phyloP scores from a whole-genome alignment of 2,113 vertebrate genomes.

The Python bivittatus region DNA sequence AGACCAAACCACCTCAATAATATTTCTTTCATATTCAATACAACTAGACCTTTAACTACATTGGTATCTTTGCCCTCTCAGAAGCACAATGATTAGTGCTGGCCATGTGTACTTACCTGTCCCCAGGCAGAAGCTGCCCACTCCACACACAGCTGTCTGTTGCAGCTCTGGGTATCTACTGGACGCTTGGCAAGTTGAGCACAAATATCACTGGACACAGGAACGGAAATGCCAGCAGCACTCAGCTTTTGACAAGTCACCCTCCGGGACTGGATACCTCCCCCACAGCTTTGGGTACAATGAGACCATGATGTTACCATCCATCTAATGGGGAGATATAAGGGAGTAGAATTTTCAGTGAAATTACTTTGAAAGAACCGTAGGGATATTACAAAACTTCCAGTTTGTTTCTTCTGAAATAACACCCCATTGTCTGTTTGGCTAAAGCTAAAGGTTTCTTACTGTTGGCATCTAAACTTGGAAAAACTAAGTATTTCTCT shows the following conservation, averaged over 20 bases:
- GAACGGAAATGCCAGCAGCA: slow-evolving; percentile 67
- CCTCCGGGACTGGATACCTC: slow-evolving; percentile 83
- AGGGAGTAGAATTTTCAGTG: not conserved
- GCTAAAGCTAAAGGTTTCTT: accelerated
- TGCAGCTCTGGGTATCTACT: slow-evolving; percentile 81
- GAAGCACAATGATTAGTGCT: not conserved
- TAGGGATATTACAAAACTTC: not conserved
- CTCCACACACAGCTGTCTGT: slow-evolving; percentile 80
- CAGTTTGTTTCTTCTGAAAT: not conserved
- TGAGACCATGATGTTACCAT: slow-evolving; percentile 86
- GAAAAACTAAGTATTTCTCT: not conserved
- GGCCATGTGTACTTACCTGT: slow-evolving; percentile 72
- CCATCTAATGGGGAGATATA: slow-evolving; percentile 74
- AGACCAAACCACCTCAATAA: not conserved
- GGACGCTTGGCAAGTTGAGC: slow-evolving; percentile 76
- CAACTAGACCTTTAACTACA: not conserved
- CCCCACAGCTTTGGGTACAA: slow-evolving; percentile 86
- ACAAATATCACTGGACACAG: slow-evolving; percentile 71
- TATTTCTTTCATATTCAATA: not conserved
- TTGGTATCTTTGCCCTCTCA: not conserved
- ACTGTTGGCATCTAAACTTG: not conserved
- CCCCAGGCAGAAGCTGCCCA: slow-evolving; percentile 87
- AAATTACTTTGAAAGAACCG: not conserved
- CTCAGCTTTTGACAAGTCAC: slow-evolving; percentile 84
- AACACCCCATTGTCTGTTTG: not conserved